Percentiles rank a stretch among this genome's conserved stretches.
Conservation (phyloP, 92 coral and sea anemone genomes). For the Plumapathes pennacea region DNA sequence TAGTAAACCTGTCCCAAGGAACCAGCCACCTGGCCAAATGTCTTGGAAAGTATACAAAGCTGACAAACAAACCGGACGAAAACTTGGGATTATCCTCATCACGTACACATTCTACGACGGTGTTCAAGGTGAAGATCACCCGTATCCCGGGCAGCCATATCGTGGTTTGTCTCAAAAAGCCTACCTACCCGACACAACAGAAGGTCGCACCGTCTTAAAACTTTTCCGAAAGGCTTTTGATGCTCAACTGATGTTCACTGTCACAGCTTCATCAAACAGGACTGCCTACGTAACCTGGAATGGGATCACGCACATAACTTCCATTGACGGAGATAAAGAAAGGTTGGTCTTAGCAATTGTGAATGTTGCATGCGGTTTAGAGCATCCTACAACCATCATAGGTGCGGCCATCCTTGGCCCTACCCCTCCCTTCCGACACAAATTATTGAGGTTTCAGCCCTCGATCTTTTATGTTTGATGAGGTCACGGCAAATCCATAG, state of each 20-base stretch:
- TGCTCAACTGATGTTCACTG: slow-evolving; percentile 37
- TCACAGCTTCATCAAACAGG: slow-evolving; percentile 3
- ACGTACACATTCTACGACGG: slow-evolving; percentile 40
- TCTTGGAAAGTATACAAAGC: slow-evolving; percentile 6
- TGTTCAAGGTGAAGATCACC: slow-evolving; percentile 37
- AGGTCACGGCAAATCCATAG: no score
- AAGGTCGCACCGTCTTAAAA: slow-evolving; percentile 30
- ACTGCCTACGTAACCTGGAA: not conserved
- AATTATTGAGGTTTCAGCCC: no score
- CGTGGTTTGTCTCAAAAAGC: slow-evolving; percentile 10
- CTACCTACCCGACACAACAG: slow-evolving; percentile 36
- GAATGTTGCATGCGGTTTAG: no score
- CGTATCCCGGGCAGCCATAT: slow-evolving; percentile 31
- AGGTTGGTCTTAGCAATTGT: not conserved
- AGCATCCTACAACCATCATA: no score
- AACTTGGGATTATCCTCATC: slow-evolving; percentile 9
- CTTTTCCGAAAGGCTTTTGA: slow-evolving; percentile 39
- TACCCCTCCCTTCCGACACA: no score
- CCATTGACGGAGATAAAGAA: slow-evolving; percentile 10
- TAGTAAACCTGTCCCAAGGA: no score
- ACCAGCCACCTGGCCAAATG: slow-evolving; percentile 55
- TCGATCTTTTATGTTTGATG: no score
- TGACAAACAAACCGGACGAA: slow-evolving; percentile 13
- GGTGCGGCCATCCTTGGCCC: no score
- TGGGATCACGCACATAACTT: slow-evolving; percentile 12